phyloP scores from a whole-genome alignment of 2,113 vertebrate genomes.

The Carassius carassius region DNA sequence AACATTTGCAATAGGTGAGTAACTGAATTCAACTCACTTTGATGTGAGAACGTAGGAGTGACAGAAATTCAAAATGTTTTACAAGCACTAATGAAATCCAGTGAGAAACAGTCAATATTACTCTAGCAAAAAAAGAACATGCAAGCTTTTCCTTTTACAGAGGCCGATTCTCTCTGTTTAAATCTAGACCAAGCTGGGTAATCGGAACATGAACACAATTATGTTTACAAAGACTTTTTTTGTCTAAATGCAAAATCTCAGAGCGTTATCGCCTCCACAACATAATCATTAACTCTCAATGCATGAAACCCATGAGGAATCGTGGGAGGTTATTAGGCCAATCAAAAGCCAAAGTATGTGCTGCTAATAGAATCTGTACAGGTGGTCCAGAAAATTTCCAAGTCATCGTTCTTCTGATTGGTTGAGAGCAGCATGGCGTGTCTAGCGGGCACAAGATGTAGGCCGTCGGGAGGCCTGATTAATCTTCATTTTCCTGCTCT shows the following conservation, averaged over 20 bases:
- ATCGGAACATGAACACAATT: not conserved
- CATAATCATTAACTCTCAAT: slow-evolving; percentile 7
- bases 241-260: slow-evolving; percentile 5
- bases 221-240: not conserved
- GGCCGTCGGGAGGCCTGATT: slow-evolving; percentile 60
- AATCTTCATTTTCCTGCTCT: slow-evolving; percentile 63
- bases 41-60: slow-evolving; percentile 9
- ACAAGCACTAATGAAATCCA: slow-evolving; percentile 34
- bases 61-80: slow-evolving; percentile 17
- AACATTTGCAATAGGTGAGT: not conserved
- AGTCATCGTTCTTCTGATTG: slow-evolving; percentile 25
- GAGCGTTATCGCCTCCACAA: not conserved
- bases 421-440: slow-evolving; percentile 6
- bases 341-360: slow-evolving; percentile 11
- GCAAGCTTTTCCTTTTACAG: slow-evolving; percentile 1
- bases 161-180: not conserved
- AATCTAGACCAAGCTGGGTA: not conserved
- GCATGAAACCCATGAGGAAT: slow-evolving; percentile 4
- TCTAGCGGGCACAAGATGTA: slow-evolving; percentile 32
- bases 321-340: slow-evolving; percentile 9
- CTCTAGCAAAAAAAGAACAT: not conserved
- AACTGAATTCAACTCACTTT: slow-evolving; percentile 4
- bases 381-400: slow-evolving; percentile 13
- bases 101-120: slow-evolving; percentile 28
- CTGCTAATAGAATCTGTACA: slow-evolving; percentile 27